Conservation (phyloP, 1,140 invertebrate genomes). For the Drosophila orena region DNA sequence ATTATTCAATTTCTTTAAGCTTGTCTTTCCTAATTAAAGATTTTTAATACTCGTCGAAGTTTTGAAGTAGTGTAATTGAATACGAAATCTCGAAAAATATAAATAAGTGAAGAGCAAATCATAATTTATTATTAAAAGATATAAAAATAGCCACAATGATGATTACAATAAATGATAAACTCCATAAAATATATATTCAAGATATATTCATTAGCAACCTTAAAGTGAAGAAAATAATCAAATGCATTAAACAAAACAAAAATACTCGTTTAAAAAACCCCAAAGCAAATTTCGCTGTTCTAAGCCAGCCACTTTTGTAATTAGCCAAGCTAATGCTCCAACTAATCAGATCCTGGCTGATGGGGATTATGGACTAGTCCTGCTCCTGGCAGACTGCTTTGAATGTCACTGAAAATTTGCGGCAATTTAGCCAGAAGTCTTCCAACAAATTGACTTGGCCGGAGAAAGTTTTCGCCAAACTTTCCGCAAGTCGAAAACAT, state of each 20-base stretch:
- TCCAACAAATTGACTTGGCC: constrained; percentile 28
- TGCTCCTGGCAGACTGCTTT: background rate
- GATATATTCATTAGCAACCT: no score
- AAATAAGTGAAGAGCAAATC: no score
- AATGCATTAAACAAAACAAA: background rate
- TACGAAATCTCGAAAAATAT: no score
- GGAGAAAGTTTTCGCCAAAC: constrained; percentile 44
- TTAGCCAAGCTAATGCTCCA: constrained; percentile 19
- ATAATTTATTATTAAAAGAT: no score
- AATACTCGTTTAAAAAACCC: background rate
- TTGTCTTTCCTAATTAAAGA: no score
- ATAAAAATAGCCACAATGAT: no score
- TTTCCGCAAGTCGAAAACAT: constrained; percentile 53
- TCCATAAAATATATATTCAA: background rate
- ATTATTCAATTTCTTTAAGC: no score
- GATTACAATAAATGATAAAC: no score
- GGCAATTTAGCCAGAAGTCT: constrained; percentile 26
- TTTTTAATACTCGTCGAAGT: no score
- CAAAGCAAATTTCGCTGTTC: constrained; percentile 7
- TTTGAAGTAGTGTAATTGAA: no score
- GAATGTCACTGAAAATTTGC: constrained; percentile 32
- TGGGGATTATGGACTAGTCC: constrained; percentile 16
- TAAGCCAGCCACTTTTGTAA: constrained; percentile 30
- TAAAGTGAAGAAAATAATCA: background rate
- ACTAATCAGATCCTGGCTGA: constrained; percentile 22